Base-by-base conservation (phyloP, 1,140 invertebrate genomes). In the Aphidius ervi region DNA sequence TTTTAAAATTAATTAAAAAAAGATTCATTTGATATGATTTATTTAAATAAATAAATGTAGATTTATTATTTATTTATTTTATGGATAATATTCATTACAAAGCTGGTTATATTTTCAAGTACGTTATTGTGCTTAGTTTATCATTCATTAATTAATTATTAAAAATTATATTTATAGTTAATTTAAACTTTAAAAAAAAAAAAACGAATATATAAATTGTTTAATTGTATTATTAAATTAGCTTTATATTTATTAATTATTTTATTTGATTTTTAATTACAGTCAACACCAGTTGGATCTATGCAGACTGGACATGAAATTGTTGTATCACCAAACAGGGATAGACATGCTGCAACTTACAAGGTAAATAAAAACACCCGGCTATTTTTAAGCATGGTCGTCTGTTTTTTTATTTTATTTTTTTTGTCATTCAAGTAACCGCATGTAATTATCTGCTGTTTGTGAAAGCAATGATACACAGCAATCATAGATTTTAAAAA, bases 251-350 rank as follows among this genome's bases (percentile, higher is more conserved):
- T 47, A 47, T 10, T 47, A 16, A n/a, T 47, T 47, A 6, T n/a
- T n/a, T 47, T n/a, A 16, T 64, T 69, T 69, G 46, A 72, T 72
- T 67, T 66, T 73, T 68, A 69, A 70, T 83, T 83, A 56, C 84
- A 94, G 93, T 94, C 92, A 63, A 95, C 93, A 59, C 92, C 92
- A 58, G 91, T 95, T 70, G 92, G 91, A 71, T 95, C 93, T 50
- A 82, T 94, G 69, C 91, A 93, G 82, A 93, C 91, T 64, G 89
- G 87, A 68, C 92, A 94, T 73, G 93, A 95, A 82, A 87, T 92
- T 58, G 86, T 94, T 60, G 88, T 93, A 67, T 94, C 92, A 70
- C 92, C 92, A 61, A 93, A 92, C 81, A 85, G 91, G 73, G 92
- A 93, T 81, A 83, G 89, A 75, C 88, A 91, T 82, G 85, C 87